Percentiles rank a stretch among this genome's conserved stretches.
These are phyloP conservation scores for Agapornis canus DNA, from an alignment of 2,797 vertebrate species.

Conservation along the genomic window DNA sequence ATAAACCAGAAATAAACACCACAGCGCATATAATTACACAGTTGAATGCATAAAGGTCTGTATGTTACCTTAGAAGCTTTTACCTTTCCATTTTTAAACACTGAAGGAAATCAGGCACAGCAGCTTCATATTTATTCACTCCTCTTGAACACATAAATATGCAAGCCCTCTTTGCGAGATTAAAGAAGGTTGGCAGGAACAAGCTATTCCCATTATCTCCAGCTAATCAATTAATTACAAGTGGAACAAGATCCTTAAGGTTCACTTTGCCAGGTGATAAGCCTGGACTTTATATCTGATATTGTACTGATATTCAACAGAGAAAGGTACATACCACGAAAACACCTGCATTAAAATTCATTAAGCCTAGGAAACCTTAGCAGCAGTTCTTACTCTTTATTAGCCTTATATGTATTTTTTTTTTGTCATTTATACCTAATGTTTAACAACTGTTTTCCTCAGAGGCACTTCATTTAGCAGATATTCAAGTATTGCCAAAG, in stretches of 20 bases:
- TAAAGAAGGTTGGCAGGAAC: not conserved
- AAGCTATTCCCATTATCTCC: not conserved
- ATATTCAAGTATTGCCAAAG: not conserved
- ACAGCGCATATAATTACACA: not conserved
- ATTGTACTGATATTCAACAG: not conserved
- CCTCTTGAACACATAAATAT: not conserved
- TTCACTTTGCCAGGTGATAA: not conserved
- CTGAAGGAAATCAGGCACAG: not conserved
- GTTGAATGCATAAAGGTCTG: not conserved
- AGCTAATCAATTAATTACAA: not conserved
- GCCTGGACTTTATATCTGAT: not conserved
- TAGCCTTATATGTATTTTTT: not conserved
- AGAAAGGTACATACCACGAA: not conserved
- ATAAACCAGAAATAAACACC: not conserved
- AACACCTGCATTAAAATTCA: not conserved
- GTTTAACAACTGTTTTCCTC: not conserved
- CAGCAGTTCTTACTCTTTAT: not conserved
- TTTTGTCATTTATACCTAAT: not conserved
- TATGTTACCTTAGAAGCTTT: not conserved
- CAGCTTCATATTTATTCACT: not conserved
- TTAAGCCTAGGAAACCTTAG: not conserved
- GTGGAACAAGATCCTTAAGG: not conserved
- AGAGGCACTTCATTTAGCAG: not conserved
- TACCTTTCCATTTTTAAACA: not conserved
- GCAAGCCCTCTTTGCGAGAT: not conserved